Conservation (phyloP, 2,888 invertebrate genomes). For the Flexamia atlantica region DNA sequence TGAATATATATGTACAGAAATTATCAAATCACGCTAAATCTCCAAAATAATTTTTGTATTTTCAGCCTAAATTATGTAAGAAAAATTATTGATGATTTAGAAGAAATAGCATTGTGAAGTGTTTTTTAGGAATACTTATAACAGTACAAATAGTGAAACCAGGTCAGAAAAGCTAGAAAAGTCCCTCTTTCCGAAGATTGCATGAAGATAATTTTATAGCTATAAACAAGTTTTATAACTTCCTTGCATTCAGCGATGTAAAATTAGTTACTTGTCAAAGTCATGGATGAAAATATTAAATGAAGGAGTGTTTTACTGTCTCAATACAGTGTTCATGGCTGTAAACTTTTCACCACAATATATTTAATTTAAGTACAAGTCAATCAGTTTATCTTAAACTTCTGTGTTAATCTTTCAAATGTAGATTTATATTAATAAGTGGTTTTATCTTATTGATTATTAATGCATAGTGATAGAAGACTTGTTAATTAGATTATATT, state of each 20-base stretch:
- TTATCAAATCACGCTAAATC: too few species aligned
- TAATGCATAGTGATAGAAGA: too few species aligned
- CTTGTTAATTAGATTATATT: too few species aligned
- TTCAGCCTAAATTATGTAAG: too few species aligned
- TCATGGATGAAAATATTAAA: conserved; percentile 42
- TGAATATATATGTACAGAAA: too few species aligned
- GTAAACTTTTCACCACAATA: background rate
- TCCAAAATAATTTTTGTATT: too few species aligned
- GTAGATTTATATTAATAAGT: too few species aligned
- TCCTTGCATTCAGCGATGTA: conserved; percentile 31
- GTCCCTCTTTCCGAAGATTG: conserved; percentile 23
- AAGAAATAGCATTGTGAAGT: too few species aligned
- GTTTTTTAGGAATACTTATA: background rate
- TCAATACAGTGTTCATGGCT: conserved; percentile 25
- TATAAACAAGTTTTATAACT: conserved; percentile 45
- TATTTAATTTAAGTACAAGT: background rate
- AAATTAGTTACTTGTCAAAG: conserved; percentile 19
- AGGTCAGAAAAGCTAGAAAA: conserved; percentile 17
- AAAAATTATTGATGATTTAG: too few species aligned
- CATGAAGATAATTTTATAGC: conserved; percentile 28
- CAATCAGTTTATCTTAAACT: too few species aligned
- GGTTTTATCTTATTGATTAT: too few species aligned
- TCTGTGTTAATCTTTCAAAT: too few species aligned
- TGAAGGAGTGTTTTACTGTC: conserved; percentile 34
- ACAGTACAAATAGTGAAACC: conserved; percentile 16